Base-by-base conservation (phyloP, 2,888 invertebrate species). In the Drosophila subsilvestris region DNA sequence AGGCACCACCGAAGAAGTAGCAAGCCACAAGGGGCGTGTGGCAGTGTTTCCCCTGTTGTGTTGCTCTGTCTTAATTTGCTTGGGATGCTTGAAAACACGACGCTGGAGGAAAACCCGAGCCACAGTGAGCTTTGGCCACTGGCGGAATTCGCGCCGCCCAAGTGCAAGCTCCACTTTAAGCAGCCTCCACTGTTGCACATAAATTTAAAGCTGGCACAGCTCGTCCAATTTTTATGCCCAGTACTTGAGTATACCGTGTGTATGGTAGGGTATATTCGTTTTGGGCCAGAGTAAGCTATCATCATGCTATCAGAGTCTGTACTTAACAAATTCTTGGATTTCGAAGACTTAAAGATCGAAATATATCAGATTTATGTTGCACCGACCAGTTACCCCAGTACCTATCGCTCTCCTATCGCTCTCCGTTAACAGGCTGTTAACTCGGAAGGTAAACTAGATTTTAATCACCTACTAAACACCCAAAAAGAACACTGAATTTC, bases 141-240 rank as follows among this genome's bases (percentile, higher is more conserved):
- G n/a, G 14, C 6, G 37, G n/a, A 14, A 37, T 1, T n/a, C 7
- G n/a, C 37, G 0, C 37, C 6, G 37, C 37, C 7, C 37, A 6
- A 37, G 7, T 18, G 9, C 43, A 14, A n/a, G 6, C 42, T 61
- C 8, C 8, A 1, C 20, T 37, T 29, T 22, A 47, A 27, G 22
- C 29, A 22, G 12, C 12, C 18, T n/a, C 18, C 48, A 57, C 66
- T 51, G 57, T n/a, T 25, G 18, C 65, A 25, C 65, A 49, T 49
- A 65, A 63, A 57, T 66, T 66, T 60, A 68, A 54, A 68, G 37
- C 60, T 32, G 44, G 51, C 25, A n/a, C 57, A 44, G 42, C 58
- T 53, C 53, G 50, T 68, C 29, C 29, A 57, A 50, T 51, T 67
- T 63, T 57, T 37, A n/a, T 37, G 37, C 37, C 37, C 37, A 2